Percentiles rank a stretch among this genome's conserved stretches.
Conservation (phyloP, 2,888 invertebrate species). For the Caenorhabditis zanzibari region DNA sequence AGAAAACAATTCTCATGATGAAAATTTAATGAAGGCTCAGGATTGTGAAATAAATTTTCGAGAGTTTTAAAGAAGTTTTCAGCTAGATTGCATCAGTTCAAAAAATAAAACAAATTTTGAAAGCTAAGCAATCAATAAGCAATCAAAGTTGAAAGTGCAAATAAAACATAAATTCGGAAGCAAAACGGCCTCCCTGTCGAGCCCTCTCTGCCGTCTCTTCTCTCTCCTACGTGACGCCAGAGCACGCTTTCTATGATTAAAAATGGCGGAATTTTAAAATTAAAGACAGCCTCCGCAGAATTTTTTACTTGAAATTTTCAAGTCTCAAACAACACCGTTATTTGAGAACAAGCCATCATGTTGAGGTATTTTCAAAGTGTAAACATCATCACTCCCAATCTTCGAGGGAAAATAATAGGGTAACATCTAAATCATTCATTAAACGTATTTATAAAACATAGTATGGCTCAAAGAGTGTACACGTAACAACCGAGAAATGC, state of each 20-base stretch:
- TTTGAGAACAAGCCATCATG: too few relatives aligned
- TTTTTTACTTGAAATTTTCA: too few relatives aligned
- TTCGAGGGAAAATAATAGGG: too few relatives aligned
- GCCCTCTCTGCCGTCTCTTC: constrained; percentile 10
- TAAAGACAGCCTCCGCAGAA: not conserved
- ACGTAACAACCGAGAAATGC: not conserved
- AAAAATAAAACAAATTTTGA: not conserved
- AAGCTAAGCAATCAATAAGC: constrained; percentile 10
- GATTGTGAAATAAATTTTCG: constrained; percentile 11
- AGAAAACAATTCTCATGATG: not conserved
- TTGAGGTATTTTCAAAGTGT: not conserved
- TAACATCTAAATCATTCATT: too few relatives aligned
- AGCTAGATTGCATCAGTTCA: not conserved
- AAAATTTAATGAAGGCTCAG: not conserved
- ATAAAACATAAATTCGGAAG: constrained; percentile 14
- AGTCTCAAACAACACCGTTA: too few relatives aligned
- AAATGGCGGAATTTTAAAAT: not conserved
- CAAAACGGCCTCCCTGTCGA: constrained; percentile 32
- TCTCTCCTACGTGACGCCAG: not conserved
- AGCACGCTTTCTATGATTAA: not conserved
- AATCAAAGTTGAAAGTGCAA: not conserved
- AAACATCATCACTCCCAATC: too few relatives aligned
- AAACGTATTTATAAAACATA: too few relatives aligned
- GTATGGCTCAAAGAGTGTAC: too few relatives aligned
- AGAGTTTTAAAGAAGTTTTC: not conserved